phyloP scores from a whole-genome alignment of 2,888 invertebrate genomes.

The Nemotelus nigrinus region DNA sequence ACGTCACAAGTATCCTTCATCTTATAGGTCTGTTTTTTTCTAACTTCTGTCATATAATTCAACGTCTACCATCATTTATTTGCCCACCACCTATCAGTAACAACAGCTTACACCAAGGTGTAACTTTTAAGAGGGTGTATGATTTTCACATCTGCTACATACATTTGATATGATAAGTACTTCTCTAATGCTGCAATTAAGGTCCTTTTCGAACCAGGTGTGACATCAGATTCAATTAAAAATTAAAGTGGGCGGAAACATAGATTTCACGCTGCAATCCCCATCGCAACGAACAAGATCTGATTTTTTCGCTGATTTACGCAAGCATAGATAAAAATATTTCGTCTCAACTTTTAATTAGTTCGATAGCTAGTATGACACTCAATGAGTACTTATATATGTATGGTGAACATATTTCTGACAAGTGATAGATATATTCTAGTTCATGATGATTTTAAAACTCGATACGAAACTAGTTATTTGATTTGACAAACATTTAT shows the following conservation, averaged over 20 bases:
- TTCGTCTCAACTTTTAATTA: slow-evolving; percentile 9
- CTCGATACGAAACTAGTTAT: no score
- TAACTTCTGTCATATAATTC: slow-evolving; percentile 7
- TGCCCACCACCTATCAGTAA: not conserved
- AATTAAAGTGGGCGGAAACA: slow-evolving; percentile 48
- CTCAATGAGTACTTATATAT: not conserved
- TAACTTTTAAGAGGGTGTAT: no score
- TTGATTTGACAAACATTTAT: no score
- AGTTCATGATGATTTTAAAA: no score
- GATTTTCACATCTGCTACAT: no score
- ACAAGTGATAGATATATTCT: no score
- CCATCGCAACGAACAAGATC: not conserved
- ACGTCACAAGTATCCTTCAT: slow-evolving; percentile 24
- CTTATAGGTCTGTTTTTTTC: slow-evolving; percentile 26
- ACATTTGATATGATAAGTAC: slow-evolving; percentile 20
- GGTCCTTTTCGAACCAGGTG: slow-evolving; percentile 50
- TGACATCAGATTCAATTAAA: slow-evolving; percentile 50
- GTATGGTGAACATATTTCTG: no score
- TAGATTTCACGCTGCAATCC: slow-evolving; percentile 12
- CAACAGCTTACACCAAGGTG: not conserved
- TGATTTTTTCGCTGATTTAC: slow-evolving; percentile 2
- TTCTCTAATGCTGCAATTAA: slow-evolving; percentile 49
- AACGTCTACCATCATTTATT: not conserved
- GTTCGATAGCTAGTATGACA: slow-evolving; percentile 23
- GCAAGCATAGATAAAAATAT: not conserved